Base-by-base conservation (phyloP, 1,140 invertebrate genomes). In the Adelges cooleyi region DNA sequence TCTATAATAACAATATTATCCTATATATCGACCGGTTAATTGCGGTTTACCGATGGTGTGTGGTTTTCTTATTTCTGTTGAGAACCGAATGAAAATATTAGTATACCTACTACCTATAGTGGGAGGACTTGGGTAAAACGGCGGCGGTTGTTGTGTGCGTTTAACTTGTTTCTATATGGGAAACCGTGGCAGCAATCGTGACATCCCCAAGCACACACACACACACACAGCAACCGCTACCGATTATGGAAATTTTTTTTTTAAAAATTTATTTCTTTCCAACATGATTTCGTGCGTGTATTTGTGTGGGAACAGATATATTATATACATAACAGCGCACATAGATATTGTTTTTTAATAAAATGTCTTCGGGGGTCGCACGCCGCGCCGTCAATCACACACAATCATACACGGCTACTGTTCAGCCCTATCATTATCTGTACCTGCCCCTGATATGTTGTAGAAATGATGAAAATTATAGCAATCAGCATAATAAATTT, bases 391-490 rank as follows among this genome's bases (percentile, higher is more conserved):
- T 62, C 56, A 62, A 62, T 62, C 56, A 62, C 52, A 54, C 13
- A 53, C 27, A 17, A 5, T 20, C 29, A 13, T 11, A 52, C 38
- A 1, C n/a, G 22, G 56, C 56, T 62, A 62, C 56, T 20, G 56
- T 48, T 46, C 6, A 46, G 56, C 15, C 56, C 56, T 62, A 48
- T 62, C 40, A 44, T 44, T 46, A 62, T 62, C 29, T 33, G 29
- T 11, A n/a, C n/a, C n/a, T n/a, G n/a, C n/a, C n/a, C n/a, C n/a
- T n/a, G n/a, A n/a, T n/a, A n/a, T n/a, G n/a, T n/a, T n/a, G n/a
- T n/a, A n/a, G n/a, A n/a, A n/a, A n/a, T n/a, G n/a, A n/a, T n/a
- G 40, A 42, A 48, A 62, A 62, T 62, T 62, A 62, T 48, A 62
- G 56, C 56, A 33, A 48, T 62, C 56, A 59, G 54, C 46, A 59